These are phyloP conservation scores for Mellilla xanthometata DNA, from an alignment of 2,888 invertebrate species.

Conservation along the genomic window DNA sequence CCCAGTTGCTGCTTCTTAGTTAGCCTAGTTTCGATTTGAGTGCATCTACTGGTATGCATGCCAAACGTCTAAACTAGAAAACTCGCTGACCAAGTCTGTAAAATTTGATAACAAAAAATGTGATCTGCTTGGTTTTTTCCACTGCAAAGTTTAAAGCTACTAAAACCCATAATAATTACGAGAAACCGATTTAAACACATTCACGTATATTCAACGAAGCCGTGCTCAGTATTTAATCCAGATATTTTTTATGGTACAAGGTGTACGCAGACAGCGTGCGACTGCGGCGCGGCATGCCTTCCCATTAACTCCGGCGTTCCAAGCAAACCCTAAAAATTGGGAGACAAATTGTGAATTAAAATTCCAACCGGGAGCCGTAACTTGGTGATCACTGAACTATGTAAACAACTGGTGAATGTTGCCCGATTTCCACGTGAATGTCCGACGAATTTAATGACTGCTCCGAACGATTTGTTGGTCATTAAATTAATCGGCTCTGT, in stretches of 20 bases:
- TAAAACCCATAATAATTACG: no score
- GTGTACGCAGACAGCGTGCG: constrained; percentile 59
- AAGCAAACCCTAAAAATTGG: constrained; percentile 56
- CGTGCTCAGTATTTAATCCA: constrained; percentile 44
- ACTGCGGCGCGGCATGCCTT: constrained; percentile 57
- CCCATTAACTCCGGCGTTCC: constrained; percentile 64
- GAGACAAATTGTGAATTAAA: constrained; percentile 71
- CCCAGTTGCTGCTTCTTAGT: constrained; percentile 14
- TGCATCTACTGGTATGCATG: constrained; percentile 1
- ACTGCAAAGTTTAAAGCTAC: no score
- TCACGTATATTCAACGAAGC: constrained; percentile 25
- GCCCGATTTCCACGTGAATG: constrained; percentile 30
- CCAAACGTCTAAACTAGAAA: neutral
- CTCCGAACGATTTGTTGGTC: constrained; percentile 15
- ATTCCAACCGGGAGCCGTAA: constrained; percentile 50
- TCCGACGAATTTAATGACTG: constrained; percentile 18
- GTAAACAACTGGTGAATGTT: constrained; percentile 38
- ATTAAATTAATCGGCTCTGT: neutral
- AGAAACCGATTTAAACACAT: constrained; percentile 2
- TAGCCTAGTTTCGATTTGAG: constrained; percentile 15
- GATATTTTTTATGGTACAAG: constrained; percentile 46
- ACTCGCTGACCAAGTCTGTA: no score
- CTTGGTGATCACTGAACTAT: constrained; percentile 41
- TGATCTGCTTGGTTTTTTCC: no score
- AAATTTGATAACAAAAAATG: no score